Conservation (phyloP, 2,797 vertebrate genomes). For the Sebastes flavidus region DNA sequence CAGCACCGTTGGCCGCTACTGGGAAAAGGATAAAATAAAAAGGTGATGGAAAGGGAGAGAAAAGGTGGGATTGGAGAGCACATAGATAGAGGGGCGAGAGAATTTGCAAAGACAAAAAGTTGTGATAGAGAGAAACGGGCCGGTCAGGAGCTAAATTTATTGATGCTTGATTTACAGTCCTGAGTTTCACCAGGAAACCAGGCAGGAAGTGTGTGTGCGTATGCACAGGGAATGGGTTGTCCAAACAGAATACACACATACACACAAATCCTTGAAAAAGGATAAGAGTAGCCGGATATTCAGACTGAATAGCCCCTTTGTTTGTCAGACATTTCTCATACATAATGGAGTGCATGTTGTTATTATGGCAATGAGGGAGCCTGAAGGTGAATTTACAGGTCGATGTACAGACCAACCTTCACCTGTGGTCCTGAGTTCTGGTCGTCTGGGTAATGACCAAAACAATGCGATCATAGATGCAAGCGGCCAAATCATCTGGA, state of each 20-base stretch:
- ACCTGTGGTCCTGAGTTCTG: background rate
- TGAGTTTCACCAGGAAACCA: slow-evolving; percentile 19
- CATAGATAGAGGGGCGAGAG: background rate
- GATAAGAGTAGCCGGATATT: background rate
- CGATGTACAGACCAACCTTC: background rate
- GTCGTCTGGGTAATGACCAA: background rate
- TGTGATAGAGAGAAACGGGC: background rate
- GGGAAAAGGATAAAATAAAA: background rate
- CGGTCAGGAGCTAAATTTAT: background rate
- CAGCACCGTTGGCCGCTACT: background rate
- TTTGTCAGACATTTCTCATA: background rate
- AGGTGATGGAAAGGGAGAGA: background rate
- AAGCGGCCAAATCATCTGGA: background rate
- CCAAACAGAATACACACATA: background rate
- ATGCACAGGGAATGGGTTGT: background rate
- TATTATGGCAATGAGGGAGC: background rate
- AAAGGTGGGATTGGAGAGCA: background rate
- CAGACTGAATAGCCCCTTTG: background rate
- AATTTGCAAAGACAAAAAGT: background rate
- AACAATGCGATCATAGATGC: background rate
- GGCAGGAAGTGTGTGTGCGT: background rate
- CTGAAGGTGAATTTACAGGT: background rate
- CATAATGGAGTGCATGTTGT: background rate
- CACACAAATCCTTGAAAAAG: background rate
- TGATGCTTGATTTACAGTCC: slow-evolving; percentile 14